Percentiles rank a stretch among this genome's conserved stretches.
Conservation (phyloP, 2,888 invertebrate species). For the Thumatha senex region DNA sequence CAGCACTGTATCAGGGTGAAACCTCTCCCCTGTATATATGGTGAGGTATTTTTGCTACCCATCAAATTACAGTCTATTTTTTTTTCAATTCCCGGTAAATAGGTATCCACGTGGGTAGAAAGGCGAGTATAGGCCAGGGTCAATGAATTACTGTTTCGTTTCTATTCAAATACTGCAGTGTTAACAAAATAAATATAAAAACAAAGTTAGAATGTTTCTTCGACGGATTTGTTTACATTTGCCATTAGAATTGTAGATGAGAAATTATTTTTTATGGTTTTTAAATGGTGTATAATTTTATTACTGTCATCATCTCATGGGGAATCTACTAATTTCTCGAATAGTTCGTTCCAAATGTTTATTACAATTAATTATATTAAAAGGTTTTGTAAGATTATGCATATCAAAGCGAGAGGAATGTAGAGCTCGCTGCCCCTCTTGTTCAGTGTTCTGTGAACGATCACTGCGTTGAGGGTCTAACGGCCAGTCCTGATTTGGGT, state of each 20-base stretch:
- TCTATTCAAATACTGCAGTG: no score
- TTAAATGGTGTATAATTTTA: background rate
- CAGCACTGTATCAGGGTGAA: no score
- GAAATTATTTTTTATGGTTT: background rate
- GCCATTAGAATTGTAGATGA: background rate
- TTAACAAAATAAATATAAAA: background rate
- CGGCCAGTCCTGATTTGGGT: no score
- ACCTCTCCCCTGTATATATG: no score
- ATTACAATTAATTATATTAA: background rate
- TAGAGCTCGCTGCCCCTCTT: background rate
- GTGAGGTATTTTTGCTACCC: no score
- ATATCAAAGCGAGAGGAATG: background rate
- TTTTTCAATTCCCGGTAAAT: no score
- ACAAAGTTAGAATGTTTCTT: background rate
- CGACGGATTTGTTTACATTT: background rate
- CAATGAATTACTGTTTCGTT: no score
- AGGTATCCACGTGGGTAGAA: no score
- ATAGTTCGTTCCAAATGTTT: background rate
- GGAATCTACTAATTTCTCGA: background rate
- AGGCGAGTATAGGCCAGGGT: no score
- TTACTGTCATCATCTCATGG: background rate
- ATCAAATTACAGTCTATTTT: no score
- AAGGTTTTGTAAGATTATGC: background rate
- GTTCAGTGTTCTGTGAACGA: background rate
- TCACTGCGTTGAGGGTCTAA: no score